phyloP scores from a whole-genome alignment of 2,888 invertebrate species.

The Sesamia inferens region DNA sequence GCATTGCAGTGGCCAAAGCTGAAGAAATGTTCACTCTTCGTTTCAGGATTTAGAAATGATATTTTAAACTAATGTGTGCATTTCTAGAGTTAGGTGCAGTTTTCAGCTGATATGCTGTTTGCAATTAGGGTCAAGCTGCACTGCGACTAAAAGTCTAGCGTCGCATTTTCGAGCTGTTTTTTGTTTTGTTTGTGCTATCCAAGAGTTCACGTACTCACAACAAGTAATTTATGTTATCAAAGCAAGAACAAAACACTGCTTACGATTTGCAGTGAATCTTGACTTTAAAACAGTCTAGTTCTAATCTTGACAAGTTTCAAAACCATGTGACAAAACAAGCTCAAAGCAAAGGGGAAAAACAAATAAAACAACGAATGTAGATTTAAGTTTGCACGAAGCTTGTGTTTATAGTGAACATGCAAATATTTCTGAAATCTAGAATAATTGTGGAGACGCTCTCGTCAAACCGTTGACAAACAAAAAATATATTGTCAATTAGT shows the following conservation, averaged over 20 bases:
- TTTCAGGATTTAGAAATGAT: constrained; percentile 16
- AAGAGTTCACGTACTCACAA: not conserved
- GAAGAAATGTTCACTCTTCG: constrained; percentile 5
- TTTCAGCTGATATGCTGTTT: constrained; percentile 15
- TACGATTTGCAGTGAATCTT: constrained; percentile 2
- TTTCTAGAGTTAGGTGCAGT: not conserved
- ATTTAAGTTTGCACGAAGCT: not conserved
- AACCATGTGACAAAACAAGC: not conserved
- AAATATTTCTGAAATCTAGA: not conserved
- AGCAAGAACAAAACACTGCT: not conserved
- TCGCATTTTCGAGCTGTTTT: constrained; percentile 5
- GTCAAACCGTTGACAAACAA: not conserved
- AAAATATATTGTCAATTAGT: not conserved
- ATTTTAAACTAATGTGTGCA: constrained; percentile 4
- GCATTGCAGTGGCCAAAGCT: constrained; percentile 48
- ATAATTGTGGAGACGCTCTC: not conserved
- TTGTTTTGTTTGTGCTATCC: constrained; percentile 5
- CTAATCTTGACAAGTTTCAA: constrained; percentile 17
- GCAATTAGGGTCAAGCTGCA: constrained; percentile 41
- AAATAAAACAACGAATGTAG: constrained; percentile 2
- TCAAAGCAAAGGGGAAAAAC: not conserved
- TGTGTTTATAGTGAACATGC: not conserved
- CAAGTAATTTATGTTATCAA: not conserved
- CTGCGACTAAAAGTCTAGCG: constrained; percentile 7
- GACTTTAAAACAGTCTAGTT: constrained; percentile 4